A percentile compares a stretch with the other conserved stretches of the same genome.
Evolutionary conservation across 2,113 vertebrate genomes (phyloP).

Genomic region (Cyprichromis sp.): DNA sequence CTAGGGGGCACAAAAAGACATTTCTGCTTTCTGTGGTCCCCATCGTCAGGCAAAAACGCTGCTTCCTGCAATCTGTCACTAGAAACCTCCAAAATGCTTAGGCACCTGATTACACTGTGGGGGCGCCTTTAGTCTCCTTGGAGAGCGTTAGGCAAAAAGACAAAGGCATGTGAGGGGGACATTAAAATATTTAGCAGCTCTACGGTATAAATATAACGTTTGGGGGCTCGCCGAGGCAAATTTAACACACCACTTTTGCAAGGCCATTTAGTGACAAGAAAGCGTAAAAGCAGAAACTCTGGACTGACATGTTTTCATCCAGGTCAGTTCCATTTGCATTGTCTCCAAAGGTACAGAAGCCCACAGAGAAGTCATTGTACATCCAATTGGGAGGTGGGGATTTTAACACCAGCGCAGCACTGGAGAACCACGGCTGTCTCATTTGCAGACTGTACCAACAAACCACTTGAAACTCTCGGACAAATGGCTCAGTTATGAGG

Average conservation of each 20-base stretch:
- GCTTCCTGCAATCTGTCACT: constrained; percentile 81
- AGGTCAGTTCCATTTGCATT: not conserved
- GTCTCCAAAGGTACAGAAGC: not conserved
- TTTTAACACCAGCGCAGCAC: constrained; percentile 48
- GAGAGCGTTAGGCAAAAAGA: constrained; percentile 19
- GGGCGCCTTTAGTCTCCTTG: constrained; percentile 64
- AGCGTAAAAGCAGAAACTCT: not conserved
- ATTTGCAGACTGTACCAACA: constrained; percentile 39
- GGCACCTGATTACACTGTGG: constrained; percentile 68
- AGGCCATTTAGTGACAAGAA: not conserved
- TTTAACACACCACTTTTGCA: not conserved
- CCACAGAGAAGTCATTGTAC: constrained; percentile 18
- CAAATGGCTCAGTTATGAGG: constrained; percentile 68
- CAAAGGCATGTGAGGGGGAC: not conserved
- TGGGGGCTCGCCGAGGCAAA: not conserved
- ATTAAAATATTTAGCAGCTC: not conserved
- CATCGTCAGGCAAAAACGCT: constrained; percentile 69
- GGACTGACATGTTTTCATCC: not conserved
- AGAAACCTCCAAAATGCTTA: constrained; percentile 71
- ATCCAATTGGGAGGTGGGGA: constrained; percentile 47
- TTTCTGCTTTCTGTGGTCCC: constrained; percentile 72
- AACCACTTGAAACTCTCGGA: constrained; percentile 55
- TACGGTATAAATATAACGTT: not conserved
- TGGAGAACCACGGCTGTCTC: constrained; percentile 7
- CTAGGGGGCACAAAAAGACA: constrained; percentile 73